Evolutionary conservation across 2,113 vertebrate species (phyloP).

Genomic region (Cavia aperea): DNA sequence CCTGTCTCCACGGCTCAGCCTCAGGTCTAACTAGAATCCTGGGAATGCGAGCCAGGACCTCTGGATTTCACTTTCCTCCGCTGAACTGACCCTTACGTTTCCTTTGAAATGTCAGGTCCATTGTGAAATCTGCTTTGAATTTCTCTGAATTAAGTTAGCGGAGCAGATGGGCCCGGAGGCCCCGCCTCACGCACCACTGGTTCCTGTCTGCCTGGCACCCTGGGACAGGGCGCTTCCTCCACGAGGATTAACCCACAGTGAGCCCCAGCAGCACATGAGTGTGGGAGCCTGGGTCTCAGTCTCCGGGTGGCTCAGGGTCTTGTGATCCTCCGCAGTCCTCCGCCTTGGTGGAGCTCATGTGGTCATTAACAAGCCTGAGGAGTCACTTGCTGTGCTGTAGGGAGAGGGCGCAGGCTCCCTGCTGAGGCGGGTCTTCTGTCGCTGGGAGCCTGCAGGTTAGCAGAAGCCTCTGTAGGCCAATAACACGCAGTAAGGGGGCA

Average conservation of each 20-base stretch:
- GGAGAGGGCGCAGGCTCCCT: not conserved
- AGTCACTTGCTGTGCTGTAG: not conserved
- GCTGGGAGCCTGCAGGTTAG: not conserved
- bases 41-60: not conserved
- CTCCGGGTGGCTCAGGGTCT: not conserved
- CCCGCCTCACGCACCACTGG: not conserved
- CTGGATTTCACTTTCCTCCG: not conserved
- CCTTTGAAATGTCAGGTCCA: slow-evolving; percentile 1
- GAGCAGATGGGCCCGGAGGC: not conserved
- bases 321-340: not conserved
- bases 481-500: not conserved
- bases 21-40: not conserved
- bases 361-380: not conserved
- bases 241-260: not conserved
- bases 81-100: not conserved
- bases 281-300: not conserved
- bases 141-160: not conserved
- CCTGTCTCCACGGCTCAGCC: too few relatives aligned
- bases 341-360: not conserved
- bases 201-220: not conserved
- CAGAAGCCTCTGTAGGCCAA: not conserved
- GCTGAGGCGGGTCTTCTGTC: not conserved
- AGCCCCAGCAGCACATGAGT: not conserved
- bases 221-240: not conserved
- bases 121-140: slow-evolving; percentile 11